Base-by-base conservation (phyloP, 2,113 vertebrate species). In the Notothenia coriiceps region DNA sequence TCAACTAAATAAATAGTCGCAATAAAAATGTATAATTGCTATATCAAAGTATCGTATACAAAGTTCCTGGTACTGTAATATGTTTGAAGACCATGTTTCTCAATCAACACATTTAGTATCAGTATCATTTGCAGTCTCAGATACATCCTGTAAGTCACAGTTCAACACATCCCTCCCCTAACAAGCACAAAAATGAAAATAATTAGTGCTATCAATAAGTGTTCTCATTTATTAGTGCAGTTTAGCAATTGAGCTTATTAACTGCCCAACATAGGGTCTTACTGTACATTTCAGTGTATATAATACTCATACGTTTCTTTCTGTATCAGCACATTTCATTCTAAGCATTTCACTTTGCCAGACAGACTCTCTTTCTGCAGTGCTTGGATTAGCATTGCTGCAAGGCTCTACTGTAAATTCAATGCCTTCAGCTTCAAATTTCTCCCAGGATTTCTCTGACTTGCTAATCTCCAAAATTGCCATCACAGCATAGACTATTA, bases 381-480 rank as follows among this genome's bases (percentile, higher is more conserved):
- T 44, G 57, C 74, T 74, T 71, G 70, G 79, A 87, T 88, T 88
- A 81, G 78, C 43, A 64, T 4, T 69, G 57, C 78, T 74, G 77
- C 69, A 54, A 50, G 47, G 20, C 82, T 54, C 33, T 56, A 43
- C 74, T 86, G 68, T 72, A 71, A 66, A 73, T 76, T 70, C 55
- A 76, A 12, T 80, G 81, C 71, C 84, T 80, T 82, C 84, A 80
- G 80, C 62, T 74, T 84, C 83, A 73, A 73, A 80, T 86, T 79
- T 72, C 80, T 88, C 84, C 72, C 75, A 68, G 61, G 77, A 80
- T 89, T 87, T 83, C 77, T 86, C 72, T 80, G 64, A 82, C 79
- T 85, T 88, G 54, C 70, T 86, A 85, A 86, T 78, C 86, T 88
- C 66, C 29, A 82, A 82, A 83, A 74, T 77, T 83, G 74, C 81